These are phyloP conservation scores for Eptesicus fuscus DNA, from an alignment of 2,113 vertebrate species.

Conservation along the genomic window DNA sequence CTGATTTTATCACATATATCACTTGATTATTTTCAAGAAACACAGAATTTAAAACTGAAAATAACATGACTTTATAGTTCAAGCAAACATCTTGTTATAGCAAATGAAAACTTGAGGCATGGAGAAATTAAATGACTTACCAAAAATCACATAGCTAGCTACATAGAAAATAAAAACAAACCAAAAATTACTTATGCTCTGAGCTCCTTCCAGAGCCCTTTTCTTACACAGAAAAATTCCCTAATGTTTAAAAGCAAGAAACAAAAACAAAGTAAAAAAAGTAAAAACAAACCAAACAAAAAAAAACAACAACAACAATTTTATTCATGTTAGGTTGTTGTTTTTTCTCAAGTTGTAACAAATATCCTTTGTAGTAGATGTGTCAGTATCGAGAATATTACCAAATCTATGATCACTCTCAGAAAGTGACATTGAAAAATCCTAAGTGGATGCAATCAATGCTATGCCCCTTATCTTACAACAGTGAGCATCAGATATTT, in stretches of 20 bases:
- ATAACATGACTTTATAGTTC: background rate
- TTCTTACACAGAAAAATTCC: background rate
- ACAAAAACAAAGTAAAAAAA: background rate
- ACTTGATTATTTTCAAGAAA: slow-evolving; percentile 16
- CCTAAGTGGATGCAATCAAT: background rate
- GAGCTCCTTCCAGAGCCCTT: background rate
- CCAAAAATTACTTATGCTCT: background rate
- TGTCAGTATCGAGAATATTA: background rate
- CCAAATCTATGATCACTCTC: background rate
- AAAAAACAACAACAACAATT: background rate
- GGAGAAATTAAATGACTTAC: background rate
- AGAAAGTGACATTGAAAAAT: background rate
- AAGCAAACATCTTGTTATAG: background rate
- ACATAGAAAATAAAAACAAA: background rate
- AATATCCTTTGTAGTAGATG: background rate
- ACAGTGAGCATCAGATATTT: background rate
- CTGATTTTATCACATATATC: background rate
- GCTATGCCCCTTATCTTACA: background rate
- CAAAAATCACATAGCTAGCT: background rate
- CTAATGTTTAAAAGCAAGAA: background rate
- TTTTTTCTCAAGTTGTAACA: background rate
- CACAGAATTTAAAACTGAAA: background rate
- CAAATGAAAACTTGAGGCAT: background rate
- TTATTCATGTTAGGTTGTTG: background rate
- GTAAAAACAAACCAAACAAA: background rate